Conservation (phyloP, 2,113 vertebrate genomes). For the Hydropotes inermis region DNA sequence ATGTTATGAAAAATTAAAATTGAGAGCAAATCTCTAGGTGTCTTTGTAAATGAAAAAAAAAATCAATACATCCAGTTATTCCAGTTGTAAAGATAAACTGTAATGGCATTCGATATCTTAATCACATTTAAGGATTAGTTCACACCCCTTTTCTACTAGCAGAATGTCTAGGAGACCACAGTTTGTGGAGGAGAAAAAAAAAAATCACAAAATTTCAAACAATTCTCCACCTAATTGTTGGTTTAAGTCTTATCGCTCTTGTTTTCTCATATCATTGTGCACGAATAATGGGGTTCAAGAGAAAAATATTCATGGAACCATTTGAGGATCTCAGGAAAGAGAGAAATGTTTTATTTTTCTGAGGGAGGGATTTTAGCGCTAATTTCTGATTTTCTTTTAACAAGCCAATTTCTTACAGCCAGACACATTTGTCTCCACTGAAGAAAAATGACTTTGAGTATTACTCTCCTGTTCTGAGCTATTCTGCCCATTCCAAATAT, state of each 20-base stretch:
- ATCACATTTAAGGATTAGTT: not conserved
- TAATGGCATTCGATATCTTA: not conserved
- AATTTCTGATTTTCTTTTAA: slow-evolving; percentile 48
- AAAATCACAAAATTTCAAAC: slow-evolving; percentile 13
- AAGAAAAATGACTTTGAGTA: slow-evolving; percentile 16
- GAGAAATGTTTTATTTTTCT: not conserved
- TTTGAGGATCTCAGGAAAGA: not conserved
- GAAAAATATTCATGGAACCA: slow-evolving; percentile 13
- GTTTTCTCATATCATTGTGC: not conserved
- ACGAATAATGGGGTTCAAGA: slow-evolving; percentile 9
- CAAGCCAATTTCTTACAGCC: not conserved
- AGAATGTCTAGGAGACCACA: slow-evolving; percentile 6
- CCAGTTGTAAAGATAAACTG: not conserved
- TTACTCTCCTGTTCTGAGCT: slow-evolving; percentile 31
- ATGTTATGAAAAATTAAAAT: not conserved
- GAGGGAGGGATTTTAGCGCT: slow-evolving; percentile 1
- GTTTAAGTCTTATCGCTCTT: not conserved
- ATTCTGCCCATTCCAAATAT: slow-evolving; percentile 49
- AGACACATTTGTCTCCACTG: slow-evolving; percentile 10
- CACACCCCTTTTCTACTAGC: not conserved
- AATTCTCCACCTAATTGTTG: not conserved
- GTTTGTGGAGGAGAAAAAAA: not conserved
- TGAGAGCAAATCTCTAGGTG: not conserved
- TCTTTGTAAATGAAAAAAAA: slow-evolving; percentile 12
- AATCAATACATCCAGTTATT: not conserved